These are phyloP conservation scores for Caenorhabditis parvicauda DNA, from an alignment of 2,888 invertebrate species.

Conservation along the genomic window DNA sequence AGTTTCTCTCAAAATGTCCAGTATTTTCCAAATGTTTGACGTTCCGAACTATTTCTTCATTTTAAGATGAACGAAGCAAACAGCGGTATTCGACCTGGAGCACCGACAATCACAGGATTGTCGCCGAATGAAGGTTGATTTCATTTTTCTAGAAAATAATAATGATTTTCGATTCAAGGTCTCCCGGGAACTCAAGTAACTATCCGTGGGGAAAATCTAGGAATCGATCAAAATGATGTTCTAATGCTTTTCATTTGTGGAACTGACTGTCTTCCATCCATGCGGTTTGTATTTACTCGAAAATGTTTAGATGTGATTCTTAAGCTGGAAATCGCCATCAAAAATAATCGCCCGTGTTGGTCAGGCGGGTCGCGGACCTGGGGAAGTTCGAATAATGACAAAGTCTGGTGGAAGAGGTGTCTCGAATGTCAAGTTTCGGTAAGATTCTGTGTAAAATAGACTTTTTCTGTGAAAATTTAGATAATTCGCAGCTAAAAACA, in stretches of 20 bases:
- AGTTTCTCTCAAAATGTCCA: too few species aligned
- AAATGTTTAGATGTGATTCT: constrained; percentile 1
- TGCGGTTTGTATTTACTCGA: constrained; percentile 63
- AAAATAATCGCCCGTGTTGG: constrained; percentile 95
- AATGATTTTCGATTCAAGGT: constrained; percentile 14
- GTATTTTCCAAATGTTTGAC: too few species aligned
- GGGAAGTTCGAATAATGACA: constrained; percentile 80
- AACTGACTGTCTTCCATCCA: constrained; percentile 87
- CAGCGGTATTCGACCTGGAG: constrained; percentile 5
- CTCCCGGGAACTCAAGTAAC: constrained; percentile 39
- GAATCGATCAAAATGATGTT: constrained; percentile 80
- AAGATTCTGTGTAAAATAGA: background rate
- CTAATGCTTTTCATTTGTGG: constrained; percentile 82
- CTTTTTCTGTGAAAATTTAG: background rate
- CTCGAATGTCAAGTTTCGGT: constrained; percentile 74
- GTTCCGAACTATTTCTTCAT: too few species aligned
- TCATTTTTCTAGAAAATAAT: background rate
- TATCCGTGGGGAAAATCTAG: constrained; percentile 86
- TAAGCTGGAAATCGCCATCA: constrained; percentile 92
- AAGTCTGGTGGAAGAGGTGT: constrained; percentile 81
- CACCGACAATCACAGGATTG: constrained; percentile 78
- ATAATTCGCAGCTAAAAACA: background rate
- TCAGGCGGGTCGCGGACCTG: constrained; percentile 79
- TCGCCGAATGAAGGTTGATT: constrained; percentile 89
- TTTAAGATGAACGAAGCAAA: too few species aligned